Conservation (phyloP, 2,888 invertebrate genomes). For the Clanis bilineata region DNA sequence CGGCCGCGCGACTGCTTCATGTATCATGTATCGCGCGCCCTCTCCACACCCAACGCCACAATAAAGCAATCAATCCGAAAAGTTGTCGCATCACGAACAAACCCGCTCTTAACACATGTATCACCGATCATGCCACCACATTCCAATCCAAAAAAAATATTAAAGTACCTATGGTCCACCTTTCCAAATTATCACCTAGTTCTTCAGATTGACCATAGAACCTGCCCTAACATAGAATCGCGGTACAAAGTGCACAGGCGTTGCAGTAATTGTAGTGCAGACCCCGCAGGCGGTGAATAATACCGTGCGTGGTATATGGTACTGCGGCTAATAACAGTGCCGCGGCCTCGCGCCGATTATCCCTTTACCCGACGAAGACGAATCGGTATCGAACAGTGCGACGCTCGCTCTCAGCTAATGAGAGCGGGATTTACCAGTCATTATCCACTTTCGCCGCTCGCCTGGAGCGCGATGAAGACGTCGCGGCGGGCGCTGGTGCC, state of each 20-base stretch:
- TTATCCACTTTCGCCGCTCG: slow-evolving; percentile 77
- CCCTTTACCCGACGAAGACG: slow-evolving; percentile 74
- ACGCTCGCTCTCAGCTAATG: slow-evolving; percentile 75
- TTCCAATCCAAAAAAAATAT: background rate
- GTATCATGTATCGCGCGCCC: slow-evolving; percentile 77
- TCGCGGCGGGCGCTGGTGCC: slow-evolving; percentile 40
- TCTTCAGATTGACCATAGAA: background rate
- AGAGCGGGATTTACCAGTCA: slow-evolving; percentile 77
- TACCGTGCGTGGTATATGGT: slow-evolving; percentile 79
- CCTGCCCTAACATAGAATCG: slow-evolving; percentile 58
- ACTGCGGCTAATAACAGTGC: slow-evolving; percentile 78
- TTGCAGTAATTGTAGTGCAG: slow-evolving; percentile 71
- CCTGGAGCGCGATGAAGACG: slow-evolving; percentile 76
- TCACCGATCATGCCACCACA: background rate
- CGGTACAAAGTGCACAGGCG: slow-evolving; percentile 52
- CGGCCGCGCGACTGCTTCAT: slow-evolving; percentile 65
- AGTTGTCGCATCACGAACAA: slow-evolving; percentile 57
- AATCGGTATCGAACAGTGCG: slow-evolving; percentile 75
- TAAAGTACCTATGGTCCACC: no score
- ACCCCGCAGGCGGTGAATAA: slow-evolving; percentile 73
- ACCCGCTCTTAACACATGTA: slow-evolving; percentile 32
- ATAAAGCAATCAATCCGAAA: slow-evolving; percentile 79
- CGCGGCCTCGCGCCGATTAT: slow-evolving; percentile 70
- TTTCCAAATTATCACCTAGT: background rate
- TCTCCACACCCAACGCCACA: slow-evolving; percentile 59